Evolutionary conservation across 2,888 invertebrate genomes (phyloP), one percentile per base, ranked within the genome.

Genomic region (Aphodius sticticus): DNA sequence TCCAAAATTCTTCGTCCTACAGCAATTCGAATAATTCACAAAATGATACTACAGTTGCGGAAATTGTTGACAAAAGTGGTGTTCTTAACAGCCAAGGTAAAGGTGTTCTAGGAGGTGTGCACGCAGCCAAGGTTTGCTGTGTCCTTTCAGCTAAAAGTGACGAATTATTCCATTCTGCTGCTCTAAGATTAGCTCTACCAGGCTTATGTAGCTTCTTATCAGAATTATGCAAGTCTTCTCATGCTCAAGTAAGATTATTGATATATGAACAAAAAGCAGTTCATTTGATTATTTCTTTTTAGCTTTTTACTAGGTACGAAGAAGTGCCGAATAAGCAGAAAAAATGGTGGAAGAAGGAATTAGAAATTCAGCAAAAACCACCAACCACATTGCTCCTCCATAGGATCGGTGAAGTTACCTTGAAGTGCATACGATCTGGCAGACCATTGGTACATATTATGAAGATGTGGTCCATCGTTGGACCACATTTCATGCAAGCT

Each of bases 401-500:
- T 84, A 92, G 97, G 79, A 93, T 97, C 36, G 96, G 96, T 0
- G 97, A 97, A 87, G 96, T 97, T 0, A 95, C 97, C 84, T 90
- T 98, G 82, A 95, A 96, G 84, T 96, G 97, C 78, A 94, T 97
- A 12, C 92, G 95, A 80, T 96, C 97, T 76, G 96, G 97, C 0
- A 89, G 98, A 0, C 98, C 98, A 0, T 90, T 98, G 36, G 93
- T 97, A 71, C 99, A 99, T 87, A 94, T 97, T 77, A 96, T 99
- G 93, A 94, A 95, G 83, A 94, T 95, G 26, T 99, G 98, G 98
- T 96, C 96, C 12, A 95, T 97, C 0, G 95, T 97, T 0, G 96
- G 97, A 0, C 96, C 97, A 0, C 97, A 98, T 89, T 94, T 98
- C 78, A 97, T 98, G 93, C 97, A 98, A 92, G 97, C 97, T 26